Evolutionary conservation across 2,797 vertebrate species (phyloP).

Genomic region (Picus viridis): DNA sequence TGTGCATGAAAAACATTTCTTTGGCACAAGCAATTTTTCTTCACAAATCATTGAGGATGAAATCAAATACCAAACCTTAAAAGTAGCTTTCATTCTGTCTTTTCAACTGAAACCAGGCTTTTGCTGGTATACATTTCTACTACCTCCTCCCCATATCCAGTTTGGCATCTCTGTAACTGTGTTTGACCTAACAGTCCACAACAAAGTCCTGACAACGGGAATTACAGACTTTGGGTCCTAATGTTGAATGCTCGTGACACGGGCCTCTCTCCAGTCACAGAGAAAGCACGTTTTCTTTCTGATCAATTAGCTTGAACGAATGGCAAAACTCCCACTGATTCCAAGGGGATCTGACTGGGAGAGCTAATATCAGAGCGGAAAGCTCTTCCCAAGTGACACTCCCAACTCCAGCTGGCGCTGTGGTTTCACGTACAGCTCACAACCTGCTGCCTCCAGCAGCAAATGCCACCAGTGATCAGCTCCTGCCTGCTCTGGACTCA

Average conservation of each 20-base stretch:
- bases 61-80: neutral
- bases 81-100: neutral
- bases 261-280: neutral
- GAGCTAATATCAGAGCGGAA: rapidly evolving
- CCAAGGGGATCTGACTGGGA: neutral
- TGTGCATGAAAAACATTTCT: neutral
- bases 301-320: neutral
- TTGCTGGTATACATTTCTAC: neutral
- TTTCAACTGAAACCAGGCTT: neutral
- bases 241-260: neutral
- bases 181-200: neutral
- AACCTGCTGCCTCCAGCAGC: neutral
- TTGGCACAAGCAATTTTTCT: neutral
- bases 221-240: neutral
- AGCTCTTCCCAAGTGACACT: neutral
- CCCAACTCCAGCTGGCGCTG: slow-evolving; percentile 53
- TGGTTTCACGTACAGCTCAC: neutral
- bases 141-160: neutral
- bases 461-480: neutral
- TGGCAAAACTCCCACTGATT: neutral
- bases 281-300: neutral
- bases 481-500: neutral
- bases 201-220: neutral
- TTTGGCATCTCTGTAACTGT: neutral
- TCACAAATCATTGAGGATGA: neutral